Conservation (phyloP, 1,140 invertebrate species). For the Hyphantria cunea region DNA sequence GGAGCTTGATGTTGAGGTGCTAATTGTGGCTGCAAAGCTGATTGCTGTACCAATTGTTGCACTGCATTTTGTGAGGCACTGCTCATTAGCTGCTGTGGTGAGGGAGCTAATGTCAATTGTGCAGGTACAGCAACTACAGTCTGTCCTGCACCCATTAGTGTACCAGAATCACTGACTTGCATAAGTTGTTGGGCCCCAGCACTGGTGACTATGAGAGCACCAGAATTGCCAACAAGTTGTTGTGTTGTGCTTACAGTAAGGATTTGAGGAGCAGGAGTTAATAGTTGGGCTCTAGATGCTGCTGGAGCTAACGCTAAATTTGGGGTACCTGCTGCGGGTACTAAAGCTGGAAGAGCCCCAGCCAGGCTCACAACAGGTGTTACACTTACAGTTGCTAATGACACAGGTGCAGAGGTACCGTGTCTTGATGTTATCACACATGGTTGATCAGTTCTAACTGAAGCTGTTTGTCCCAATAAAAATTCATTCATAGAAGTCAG, state of each 20-base stretch:
- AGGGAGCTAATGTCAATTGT: conserved; percentile 69
- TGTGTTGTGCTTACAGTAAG: conserved; percentile 75
- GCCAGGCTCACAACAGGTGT: conserved; percentile 74
- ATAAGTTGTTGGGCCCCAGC: conserved; percentile 75
- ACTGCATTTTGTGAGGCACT: conserved; percentile 67
- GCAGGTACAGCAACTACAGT: conserved; percentile 75
- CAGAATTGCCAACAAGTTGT: conserved; percentile 73
- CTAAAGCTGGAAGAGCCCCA: conserved; percentile 64
- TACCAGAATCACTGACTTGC: conserved; percentile 77
- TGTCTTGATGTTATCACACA: conserved; percentile 76
- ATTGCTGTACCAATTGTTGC: conserved; percentile 70
- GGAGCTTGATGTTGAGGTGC: conserved; percentile 64
- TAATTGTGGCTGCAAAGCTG: conserved; percentile 63
- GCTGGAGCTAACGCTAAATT: conserved; percentile 69
- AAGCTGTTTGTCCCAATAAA: conserved; percentile 69
- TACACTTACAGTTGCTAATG: conserved; percentile 73
- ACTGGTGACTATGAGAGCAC: conserved; percentile 74
- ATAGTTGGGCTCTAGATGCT: conserved; percentile 67
- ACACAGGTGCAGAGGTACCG: conserved; percentile 73
- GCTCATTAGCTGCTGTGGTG: conserved; percentile 66
- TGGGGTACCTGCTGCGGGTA: conserved; percentile 65
- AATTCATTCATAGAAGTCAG: conserved; percentile 78
- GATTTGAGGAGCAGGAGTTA: conserved; percentile 73
- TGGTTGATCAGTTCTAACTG: conserved; percentile 63
- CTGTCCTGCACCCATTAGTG: conserved; percentile 71